Conservation (phyloP, 2,888 invertebrate genomes). For the Hedychridium roseum region DNA sequence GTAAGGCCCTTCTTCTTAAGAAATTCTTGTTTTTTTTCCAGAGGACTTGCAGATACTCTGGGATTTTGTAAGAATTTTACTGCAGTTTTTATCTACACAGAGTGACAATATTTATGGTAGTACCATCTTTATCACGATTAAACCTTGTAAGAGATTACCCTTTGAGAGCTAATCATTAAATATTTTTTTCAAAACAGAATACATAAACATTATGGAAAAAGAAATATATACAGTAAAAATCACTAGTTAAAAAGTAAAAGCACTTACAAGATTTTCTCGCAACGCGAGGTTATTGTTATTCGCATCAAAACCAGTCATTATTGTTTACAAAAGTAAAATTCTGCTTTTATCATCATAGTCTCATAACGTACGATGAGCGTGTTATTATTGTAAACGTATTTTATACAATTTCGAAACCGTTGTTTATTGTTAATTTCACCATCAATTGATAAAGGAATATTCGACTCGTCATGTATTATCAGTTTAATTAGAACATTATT, state of each 20-base stretch:
- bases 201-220: background rate
- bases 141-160: background rate
- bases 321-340: background rate
- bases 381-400: too few relatives aligned
- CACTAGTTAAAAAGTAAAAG: background rate
- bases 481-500: too few relatives aligned
- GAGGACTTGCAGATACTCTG: slow-evolving; percentile 79
- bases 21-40: slow-evolving; percentile 82
- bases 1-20: slow-evolving; percentile 80
- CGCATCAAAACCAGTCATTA: slow-evolving; percentile 49
- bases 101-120: slow-evolving; percentile 29
- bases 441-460: too few relatives aligned
- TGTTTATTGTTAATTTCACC: too few relatives aligned
- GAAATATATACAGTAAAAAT: background rate
- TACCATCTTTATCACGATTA: slow-evolving; percentile 1
- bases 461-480: too few relatives aligned
- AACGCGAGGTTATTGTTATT: slow-evolving; percentile 41
- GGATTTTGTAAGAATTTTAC: slow-evolving; percentile 87
- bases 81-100: slow-evolving; percentile 79
- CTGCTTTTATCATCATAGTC: background rate
- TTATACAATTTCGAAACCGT: too few relatives aligned
- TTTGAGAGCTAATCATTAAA: background rate
- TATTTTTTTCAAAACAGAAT: background rate
- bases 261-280: slow-evolving; percentile 55
- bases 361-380: too few relatives aligned